Evolutionary conservation across 2,888 invertebrate genomes (phyloP), one percentile per base, ranked within the genome.

Genomic region (Melanophora roralis): DNA sequence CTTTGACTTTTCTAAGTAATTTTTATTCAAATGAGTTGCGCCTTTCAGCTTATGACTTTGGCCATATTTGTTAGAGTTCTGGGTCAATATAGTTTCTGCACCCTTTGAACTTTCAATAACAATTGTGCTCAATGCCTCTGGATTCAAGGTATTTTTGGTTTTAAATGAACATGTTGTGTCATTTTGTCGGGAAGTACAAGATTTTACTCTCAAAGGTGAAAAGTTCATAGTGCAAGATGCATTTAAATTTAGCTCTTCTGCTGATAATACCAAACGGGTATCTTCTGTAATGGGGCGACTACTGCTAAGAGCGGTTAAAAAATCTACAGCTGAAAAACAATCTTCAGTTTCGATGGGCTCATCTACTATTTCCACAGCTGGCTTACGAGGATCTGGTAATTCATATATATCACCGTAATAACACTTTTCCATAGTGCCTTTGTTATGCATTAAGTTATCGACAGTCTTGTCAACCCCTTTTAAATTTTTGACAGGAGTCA

Each of bases 291-390:
- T 55, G 0, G 82, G 51, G 67, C 83, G 74, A 8, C 62, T 78
- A 5, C 83, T 79, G 0, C 85, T 73, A 11, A 88, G 65, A 23
- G 87, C 83, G 6, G 86, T 84, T 69, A 88, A 86, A 59, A 88
- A 88, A 62, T 88, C 87, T 1, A 88, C 87, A 1, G 87, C 87
- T 1, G 87, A 86, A 6, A 86, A 59, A 34, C 43, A 40, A 23
- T 71, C 19, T n/a, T 73, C 75, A 2, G 19, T 36, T 32, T 76
- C 51, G 5, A 21, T 9, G 3, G 78, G 67, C 38, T 82, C 72
- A 38, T 78, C 76, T 11, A 82, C 23, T 45, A 82, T 76, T 57
- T 78, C 76, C 0, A 73, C 80, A 19, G 77, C 57, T 3, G 82
- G 47, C 43, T 77, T 57, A 7, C 59, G 19, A 55, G 49, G 16